A percentile compares a stretch with the other conserved stretches of the same genome.
These are phyloP conservation scores for Clarias pachynema DNA, from an alignment of 2,797 vertebrate species.

Conservation along the genomic window DNA sequence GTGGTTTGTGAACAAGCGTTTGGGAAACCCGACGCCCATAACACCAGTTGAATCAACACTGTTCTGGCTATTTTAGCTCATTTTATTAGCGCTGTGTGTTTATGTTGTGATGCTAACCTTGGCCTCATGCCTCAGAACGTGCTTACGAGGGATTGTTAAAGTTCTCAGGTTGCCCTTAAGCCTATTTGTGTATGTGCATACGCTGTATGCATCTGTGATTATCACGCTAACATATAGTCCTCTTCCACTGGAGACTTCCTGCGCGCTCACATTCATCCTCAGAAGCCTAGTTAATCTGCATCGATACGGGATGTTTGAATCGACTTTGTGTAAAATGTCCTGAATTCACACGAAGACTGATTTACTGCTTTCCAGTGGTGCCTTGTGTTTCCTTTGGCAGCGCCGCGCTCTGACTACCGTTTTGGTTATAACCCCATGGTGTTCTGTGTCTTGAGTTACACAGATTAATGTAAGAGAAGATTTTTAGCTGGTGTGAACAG, in stretches of 20 bases:
- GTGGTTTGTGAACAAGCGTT: slow-evolving; percentile 4
- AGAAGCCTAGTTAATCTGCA: slow-evolving; percentile 1
- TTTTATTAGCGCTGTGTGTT: slow-evolving; percentile 67
- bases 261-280: slow-evolving; percentile 6
- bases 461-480: slow-evolving; percentile 50
- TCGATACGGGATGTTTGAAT: slow-evolving; percentile 14
- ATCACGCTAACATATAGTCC: not conserved
- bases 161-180: not conserved
- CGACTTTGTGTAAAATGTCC: slow-evolving; percentile 50
- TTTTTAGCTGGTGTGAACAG: not conserved
- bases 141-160: slow-evolving; percentile 61
- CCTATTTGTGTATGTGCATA: not conserved
- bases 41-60: slow-evolving; percentile 66
- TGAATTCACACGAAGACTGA: slow-evolving; percentile 52
- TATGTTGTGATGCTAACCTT: slow-evolving; percentile 59
- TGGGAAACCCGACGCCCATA: slow-evolving; percentile 61
- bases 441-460: slow-evolving; percentile 47
- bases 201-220: not conserved
- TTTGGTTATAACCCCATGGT: slow-evolving; percentile 45
- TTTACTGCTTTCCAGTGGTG: slow-evolving; percentile 54
- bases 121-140: slow-evolving; percentile 51
- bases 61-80: slow-evolving; percentile 65
- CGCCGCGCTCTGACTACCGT: slow-evolving; percentile 24
- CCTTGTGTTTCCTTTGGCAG: slow-evolving; percentile 61
- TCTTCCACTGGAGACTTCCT: not conserved